Evolutionary conservation across 1,140 invertebrate genomes (phyloP), one percentile per base, ranked within the genome.

Genomic region (Pararge aegeria): DNA sequence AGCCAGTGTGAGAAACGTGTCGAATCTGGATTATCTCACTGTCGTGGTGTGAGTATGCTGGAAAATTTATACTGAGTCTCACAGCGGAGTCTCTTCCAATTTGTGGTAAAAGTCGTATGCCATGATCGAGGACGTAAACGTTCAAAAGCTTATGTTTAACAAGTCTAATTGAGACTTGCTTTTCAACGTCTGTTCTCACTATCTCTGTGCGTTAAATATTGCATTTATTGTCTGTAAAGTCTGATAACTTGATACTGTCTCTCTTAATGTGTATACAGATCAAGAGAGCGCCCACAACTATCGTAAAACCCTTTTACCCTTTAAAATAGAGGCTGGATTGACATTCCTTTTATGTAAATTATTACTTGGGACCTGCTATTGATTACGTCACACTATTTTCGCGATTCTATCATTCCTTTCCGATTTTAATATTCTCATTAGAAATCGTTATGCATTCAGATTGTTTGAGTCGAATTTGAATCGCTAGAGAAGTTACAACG

Each of bases 331-430:
- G 61, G 75, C 75, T 77, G 75, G 73, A 69, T 72, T 67, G 66
- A 82, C 79, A 81, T 86, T 82, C 83, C 78, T 69, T 77, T 84
- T 65, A 48, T 79, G 73, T 84, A 82, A 75, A 75, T 76, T 80
- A 54, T 61, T 61, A 55, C 55, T 76, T 73, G 68, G 30, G 30
- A 34, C 10, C 12, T 12, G 10, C 12, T 12, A 34, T 34, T 34
- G 30, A n/a, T 34, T 34, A 34, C 30, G 10, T 34, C 30, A 34
- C 10, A 34, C 10, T 7, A 34, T 12, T 34, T 34, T 12, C 10
- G 30, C 10, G 1, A 30, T 0, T 12, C n/a, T 34, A 12, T 34
- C 10, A 34, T 34, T 12, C n/a, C 1, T 3, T n/a, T 12, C 10
- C 30, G 9, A 34, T 10, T 3, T 12, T 34, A 34, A 10, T 27